Evolutionary conservation across 2,113 vertebrate genomes (phyloP).

Genomic region (Macheiramphus alcinus): DNA sequence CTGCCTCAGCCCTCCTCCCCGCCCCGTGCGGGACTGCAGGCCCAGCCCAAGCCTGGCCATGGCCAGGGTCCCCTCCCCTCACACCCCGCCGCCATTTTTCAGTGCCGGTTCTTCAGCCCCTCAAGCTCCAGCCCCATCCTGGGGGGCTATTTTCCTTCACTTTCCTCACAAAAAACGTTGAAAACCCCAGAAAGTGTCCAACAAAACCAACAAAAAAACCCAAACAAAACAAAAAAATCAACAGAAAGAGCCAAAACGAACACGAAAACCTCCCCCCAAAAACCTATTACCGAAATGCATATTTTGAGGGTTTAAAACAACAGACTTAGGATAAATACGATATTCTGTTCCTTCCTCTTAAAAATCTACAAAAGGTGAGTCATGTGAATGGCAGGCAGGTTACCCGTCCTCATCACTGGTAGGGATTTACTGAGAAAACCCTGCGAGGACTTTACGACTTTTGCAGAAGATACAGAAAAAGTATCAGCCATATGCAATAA

Average conservation of each 20-base stretch:
- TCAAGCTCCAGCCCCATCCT: background rate
- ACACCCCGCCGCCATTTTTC: background rate
- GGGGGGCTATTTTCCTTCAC: background rate
- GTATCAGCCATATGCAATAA: background rate
- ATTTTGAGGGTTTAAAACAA: background rate
- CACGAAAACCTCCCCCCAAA: background rate
- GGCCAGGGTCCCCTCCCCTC: too few relatives aligned
- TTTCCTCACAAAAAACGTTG: background rate
- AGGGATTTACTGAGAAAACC: background rate
- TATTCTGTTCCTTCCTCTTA: background rate
- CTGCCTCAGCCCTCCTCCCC: background rate
- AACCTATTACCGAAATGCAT: background rate
- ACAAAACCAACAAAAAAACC: background rate
- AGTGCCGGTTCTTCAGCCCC: background rate
- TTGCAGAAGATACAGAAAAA: fast-evolving
- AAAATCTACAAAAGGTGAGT: fast-evolving
- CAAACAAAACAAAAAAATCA: background rate
- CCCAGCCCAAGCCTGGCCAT: background rate
- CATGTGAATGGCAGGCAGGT: background rate
- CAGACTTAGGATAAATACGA: background rate
- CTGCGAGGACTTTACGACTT: fast-evolving
- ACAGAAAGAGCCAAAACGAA: background rate
- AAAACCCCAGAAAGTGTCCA: background rate
- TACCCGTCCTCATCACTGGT: fast-evolving
- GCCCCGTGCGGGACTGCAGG: fast-evolving